Percentiles rank a stretch among this genome's conserved stretches.
Conservation (phyloP, 30 jellyfish, hydroid and myxozoan genomes). For the Sanderia malayensis region DNA sequence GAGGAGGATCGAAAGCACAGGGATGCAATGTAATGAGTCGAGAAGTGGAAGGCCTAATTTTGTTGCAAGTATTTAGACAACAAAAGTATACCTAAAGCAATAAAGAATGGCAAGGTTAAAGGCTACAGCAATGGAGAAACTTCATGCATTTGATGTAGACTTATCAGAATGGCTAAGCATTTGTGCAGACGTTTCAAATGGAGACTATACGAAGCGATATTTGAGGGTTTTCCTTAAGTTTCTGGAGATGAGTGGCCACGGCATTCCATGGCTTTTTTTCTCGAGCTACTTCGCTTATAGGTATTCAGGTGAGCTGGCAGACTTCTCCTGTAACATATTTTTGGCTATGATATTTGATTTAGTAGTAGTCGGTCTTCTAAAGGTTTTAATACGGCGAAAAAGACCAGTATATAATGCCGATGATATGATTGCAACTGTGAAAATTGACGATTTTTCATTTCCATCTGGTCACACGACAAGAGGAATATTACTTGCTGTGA, state of each 20-base stretch:
- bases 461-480: conserved; percentile 99
- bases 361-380: conserved; percentile 55
- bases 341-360: conserved; percentile 69
- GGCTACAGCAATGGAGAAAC: too few species aligned
- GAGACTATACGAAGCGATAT: neutral
- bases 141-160: neutral
- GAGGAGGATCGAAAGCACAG: too few species aligned
- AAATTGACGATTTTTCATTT: conserved; percentile 76
- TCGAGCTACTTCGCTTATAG: conserved; percentile 16
- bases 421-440: conserved; percentile 62
- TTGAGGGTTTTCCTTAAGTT: conserved; percentile 24
- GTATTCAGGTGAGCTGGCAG: conserved; percentile 15
- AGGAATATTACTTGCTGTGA: conserved; percentile 56
- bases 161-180: neutral
- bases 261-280: conserved; percentile 80
- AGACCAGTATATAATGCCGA: conserved; percentile 73
- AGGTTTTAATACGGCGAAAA: conserved; percentile 54
- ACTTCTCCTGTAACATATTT: conserved; percentile 29
- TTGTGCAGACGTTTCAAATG: neutral
- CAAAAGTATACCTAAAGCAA: too few species aligned
- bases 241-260: conserved; percentile 90
- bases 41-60: too few species aligned
- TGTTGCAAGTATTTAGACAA: too few species aligned
- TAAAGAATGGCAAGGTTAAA: too few species aligned
- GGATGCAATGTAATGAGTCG: too few species aligned